Base-by-base conservation (phyloP, 1,140 invertebrate species). In the Homalodisca vitripennis region DNA sequence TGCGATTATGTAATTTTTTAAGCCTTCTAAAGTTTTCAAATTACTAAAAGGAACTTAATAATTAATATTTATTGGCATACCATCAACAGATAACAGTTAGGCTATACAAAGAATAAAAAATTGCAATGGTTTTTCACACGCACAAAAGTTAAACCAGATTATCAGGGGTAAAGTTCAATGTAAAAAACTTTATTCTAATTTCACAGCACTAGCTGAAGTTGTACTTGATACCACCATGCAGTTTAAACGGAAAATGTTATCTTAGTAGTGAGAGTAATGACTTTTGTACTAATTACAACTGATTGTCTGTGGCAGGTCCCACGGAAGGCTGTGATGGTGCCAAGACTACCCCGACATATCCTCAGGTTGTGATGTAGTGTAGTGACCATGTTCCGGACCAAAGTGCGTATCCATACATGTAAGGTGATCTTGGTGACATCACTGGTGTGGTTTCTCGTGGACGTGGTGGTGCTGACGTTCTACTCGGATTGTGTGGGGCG, bases 371-470 rank as follows among this genome's bases (percentile, higher is more conserved):
- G 6, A 24, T 27, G 55, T 6, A 10, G 22, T 12, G 62, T 64
- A 6, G n/a, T 17, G 31, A 68, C 22, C 41, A 92, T 92, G 89
- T 91, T 93, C 78, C 87, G 91, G 77, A 90, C 89, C 77, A 92
- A 92, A 84, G 87, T 95, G 78, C 88, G 93, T 77, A 91, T 94
- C 81, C 93, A 96, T 80, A 96, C 94, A 67, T 98, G 94, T 81
- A 93, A 95, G 78, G 92, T 98, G 72, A 92, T 99, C 73, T 81
- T 98, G 71, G 83, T 95, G 72, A 98, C 97, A 69, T 98, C 96
- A 0, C 82, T 99, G 67, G 93, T 96, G 47, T 98, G 97, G 97
- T 90, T 98, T 75, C 84, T 98, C 74, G 85, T 98, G 41, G 95
- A 96, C 81, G 93, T 97, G 26, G 87, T 92, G 66, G 82, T 98